These are phyloP conservation scores for Oreohelix idahoensis DNA, from an alignment of 1,140 invertebrate species.

Conservation along the genomic window DNA sequence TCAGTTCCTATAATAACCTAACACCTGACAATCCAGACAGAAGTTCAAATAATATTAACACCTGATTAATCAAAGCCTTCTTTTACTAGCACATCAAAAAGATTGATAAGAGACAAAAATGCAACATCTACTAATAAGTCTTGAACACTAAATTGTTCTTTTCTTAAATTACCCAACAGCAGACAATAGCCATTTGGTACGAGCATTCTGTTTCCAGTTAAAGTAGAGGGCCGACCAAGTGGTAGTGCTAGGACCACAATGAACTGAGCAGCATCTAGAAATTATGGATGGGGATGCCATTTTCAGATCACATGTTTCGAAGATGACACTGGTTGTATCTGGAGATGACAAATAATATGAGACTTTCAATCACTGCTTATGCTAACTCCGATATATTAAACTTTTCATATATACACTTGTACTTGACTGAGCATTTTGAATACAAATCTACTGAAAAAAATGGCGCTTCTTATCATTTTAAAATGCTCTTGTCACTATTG, in stretches of 20 bases:
- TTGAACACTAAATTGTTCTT: not conserved
- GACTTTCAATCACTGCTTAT: no score
- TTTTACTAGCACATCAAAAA: not conserved
- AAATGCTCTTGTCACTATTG: no score
- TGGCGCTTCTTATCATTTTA: no score
- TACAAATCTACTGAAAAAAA: no score
- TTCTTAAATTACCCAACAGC: slow-evolving; percentile 55
- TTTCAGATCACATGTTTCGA: slow-evolving; percentile 64
- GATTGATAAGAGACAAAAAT: not conserved
- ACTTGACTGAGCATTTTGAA: no score
- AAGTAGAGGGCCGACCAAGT: slow-evolving; percentile 66
- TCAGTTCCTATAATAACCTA: no score
- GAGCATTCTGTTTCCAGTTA: slow-evolving; percentile 64
- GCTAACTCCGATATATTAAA: no score
- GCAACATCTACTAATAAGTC: not conserved
- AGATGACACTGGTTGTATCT: slow-evolving; percentile 66
- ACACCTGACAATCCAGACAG: no score
- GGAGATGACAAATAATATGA: slow-evolving; percentile 22
- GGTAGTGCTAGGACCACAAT: slow-evolving; percentile 56
- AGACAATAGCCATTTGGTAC: slow-evolving; percentile 64
- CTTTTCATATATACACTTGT: no score
- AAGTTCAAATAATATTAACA: not conserved
- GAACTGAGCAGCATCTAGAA: slow-evolving; percentile 59
- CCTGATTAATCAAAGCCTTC: not conserved
- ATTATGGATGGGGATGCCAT: slow-evolving; percentile 64